Base-by-base conservation (phyloP, 2,888 invertebrate genomes). In the Phasia obesa region DNA sequence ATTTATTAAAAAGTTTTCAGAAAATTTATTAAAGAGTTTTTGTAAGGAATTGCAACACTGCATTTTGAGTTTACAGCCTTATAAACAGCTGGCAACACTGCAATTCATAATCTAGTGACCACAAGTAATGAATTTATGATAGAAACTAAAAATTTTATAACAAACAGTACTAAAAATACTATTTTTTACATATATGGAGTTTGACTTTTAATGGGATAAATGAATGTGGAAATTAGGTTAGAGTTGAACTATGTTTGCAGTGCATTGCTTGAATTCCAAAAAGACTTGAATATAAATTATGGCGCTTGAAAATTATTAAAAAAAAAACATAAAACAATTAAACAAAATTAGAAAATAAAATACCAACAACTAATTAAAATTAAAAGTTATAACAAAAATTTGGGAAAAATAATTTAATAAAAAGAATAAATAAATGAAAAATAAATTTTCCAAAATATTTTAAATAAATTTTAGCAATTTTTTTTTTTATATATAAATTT, bases 221-320 rank as follows among this genome's bases (percentile, higher is more conserved):
- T n/a, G n/a, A n/a, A n/a, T n/a, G n/a, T n/a, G n/a, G n/a, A n/a
- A n/a, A n/a, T n/a, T n/a, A 35, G 11, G 11, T 35, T 35, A 35
- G 11, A 35, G 11, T 11, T 35, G 35, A 35, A 4, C 11, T 11
- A 5, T 1, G 35, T 31, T 49, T 25, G n/a, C 7, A 4, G 13
- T 2, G 4, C 13, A 13, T 13, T 15, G 11, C 4, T 60, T 38
- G 15, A 25, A 4, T 49, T 49, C 2, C 49, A 7, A 65, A 55
- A 62, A 57, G 53, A 23, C 19, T 5, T 42, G 13, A 15, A 42
- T 42, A 59, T 70, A 70, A 78, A 76, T 69, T 64, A 78, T 69
- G 78, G 62, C 73, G 31, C 57, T 81, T 81, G 3, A 81, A 21
- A 55, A 38, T 35, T 47, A 57, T 35, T 15, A 35, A 65, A 59